These are phyloP conservation scores for Notechis scutatus DNA, from an alignment of 2,113 vertebrate genomes.

Conservation along the genomic window DNA sequence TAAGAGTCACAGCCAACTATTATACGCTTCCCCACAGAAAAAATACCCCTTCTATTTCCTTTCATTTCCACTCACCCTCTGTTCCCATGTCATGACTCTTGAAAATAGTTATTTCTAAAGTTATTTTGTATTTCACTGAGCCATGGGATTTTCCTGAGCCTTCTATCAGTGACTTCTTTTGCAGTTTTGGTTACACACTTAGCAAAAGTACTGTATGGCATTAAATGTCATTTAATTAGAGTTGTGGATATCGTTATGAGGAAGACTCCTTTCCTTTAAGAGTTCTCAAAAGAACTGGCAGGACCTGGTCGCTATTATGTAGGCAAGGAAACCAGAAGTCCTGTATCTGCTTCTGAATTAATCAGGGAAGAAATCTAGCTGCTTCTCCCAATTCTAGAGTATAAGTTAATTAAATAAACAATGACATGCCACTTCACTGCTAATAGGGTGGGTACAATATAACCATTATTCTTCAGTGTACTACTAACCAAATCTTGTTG, in stretches of 20 bases:
- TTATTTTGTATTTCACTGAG: not conserved
- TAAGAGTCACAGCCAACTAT: not conserved
- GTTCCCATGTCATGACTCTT: not conserved
- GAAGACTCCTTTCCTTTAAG: not conserved
- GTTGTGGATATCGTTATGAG: not conserved
- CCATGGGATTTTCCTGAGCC: not conserved
- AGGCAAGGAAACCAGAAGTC: not conserved
- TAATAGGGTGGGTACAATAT: not conserved
- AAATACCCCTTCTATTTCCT: not conserved
- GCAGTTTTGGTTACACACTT: not conserved
- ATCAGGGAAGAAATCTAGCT: not conserved
- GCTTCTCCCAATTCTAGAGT: not conserved
- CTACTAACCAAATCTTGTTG: not conserved
- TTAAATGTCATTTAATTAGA: not conserved
- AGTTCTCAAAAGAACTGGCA: not conserved
- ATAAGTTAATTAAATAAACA: not conserved
- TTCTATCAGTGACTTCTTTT: not conserved
- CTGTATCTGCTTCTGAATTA: not conserved
- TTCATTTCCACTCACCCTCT: not conserved
- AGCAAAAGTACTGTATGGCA: not conserved
- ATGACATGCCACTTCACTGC: not conserved
- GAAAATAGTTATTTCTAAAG: not conserved
- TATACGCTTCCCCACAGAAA: rapidly evolving
- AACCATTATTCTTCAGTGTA: not conserved
- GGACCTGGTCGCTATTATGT: not conserved